Conservation (phyloP, 2,888 invertebrate genomes). For the Dysmachus trigonus region DNA sequence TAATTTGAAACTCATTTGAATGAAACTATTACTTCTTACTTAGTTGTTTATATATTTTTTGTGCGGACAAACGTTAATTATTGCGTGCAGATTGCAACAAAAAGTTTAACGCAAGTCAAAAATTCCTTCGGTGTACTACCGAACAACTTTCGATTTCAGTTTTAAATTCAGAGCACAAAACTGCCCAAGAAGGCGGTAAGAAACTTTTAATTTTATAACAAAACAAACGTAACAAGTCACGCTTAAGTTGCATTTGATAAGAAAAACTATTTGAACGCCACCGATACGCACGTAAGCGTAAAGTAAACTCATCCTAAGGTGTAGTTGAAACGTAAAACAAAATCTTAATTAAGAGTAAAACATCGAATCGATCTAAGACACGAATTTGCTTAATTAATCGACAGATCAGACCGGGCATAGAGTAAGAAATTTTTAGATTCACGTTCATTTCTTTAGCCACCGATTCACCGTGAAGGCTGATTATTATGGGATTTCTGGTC, state of each 20-base stretch:
- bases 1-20: neutral
- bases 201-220: neutral
- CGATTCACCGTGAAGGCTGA: constrained; percentile 12
- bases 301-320: neutral
- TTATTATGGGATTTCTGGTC: constrained; percentile 16
- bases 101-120: neutral
- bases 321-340: neutral
- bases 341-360: neutral
- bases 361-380: neutral
- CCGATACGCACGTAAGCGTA: neutral
- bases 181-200: neutral
- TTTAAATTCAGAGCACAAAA: neutral
- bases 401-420: neutral
- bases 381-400: neutral
- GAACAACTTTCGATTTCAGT: neutral
- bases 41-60: neutral
- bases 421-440: neutral
- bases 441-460: neutral
- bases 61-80: neutral
- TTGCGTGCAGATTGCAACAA: neutral
- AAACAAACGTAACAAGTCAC: neutral
- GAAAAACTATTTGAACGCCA: neutral
- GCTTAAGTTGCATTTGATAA: neutral
- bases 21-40: neutral
- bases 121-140: neutral